Conservation (phyloP, 2,797 vertebrate genomes). For the Argyrosomus regius region DNA sequence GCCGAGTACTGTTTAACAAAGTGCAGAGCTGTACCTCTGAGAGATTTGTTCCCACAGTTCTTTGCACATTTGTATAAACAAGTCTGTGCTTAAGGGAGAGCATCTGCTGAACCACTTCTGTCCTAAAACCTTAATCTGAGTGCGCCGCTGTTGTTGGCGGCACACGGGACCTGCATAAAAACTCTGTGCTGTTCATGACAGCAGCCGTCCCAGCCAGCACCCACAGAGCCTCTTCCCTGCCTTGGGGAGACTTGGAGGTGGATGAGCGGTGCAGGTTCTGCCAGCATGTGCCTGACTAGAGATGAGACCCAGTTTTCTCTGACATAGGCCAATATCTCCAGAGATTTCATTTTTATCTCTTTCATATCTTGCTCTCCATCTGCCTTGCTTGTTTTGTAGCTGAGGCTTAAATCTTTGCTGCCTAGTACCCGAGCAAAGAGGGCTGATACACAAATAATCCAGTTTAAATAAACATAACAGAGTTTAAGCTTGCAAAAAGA, state of each 20-base stretch:
- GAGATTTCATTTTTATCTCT: conserved; percentile 63
- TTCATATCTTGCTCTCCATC: conserved; percentile 52
- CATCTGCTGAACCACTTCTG: conserved; percentile 32
- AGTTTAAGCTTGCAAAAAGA: conserved; percentile 7
- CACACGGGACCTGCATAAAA: conserved; percentile 40
- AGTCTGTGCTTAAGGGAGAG: background rate
- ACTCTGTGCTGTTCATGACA: conserved; percentile 39
- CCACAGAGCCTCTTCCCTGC: conserved; percentile 51
- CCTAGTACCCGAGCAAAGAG: conserved; percentile 6
- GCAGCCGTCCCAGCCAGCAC: conserved; percentile 37
- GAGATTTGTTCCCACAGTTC: background rate
- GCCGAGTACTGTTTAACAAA: conserved; percentile 3
- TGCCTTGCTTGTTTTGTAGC: conserved; percentile 55
- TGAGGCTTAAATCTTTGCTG: conserved; percentile 50
- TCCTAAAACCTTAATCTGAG: conserved; percentile 31
- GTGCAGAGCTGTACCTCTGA: background rate
- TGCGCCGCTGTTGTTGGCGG: conserved; percentile 16
- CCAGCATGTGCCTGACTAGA: conserved; percentile 59
- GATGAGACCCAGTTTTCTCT: conserved; percentile 78
- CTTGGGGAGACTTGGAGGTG: conserved; percentile 64
- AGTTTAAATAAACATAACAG: conserved; percentile 25
- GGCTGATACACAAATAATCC: conserved; percentile 50
- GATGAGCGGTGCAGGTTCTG: conserved; percentile 70
- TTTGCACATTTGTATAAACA: conserved; percentile 16
- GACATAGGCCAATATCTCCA: conserved; percentile 63